Base-by-base conservation (phyloP, 2,888 invertebrate genomes). In the Noctua janthina region DNA sequence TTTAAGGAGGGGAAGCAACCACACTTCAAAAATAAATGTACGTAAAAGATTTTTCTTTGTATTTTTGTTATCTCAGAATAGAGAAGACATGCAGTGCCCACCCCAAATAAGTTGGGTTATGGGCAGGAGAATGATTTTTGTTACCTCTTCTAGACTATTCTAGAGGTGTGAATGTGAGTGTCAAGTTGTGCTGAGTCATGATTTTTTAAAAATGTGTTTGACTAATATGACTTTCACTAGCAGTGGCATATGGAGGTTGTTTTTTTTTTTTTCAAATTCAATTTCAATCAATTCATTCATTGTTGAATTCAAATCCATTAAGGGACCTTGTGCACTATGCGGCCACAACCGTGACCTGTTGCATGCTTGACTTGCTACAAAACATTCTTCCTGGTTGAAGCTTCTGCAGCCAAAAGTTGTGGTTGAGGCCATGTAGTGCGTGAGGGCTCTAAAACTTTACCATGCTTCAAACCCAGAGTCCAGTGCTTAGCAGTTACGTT, bases 1-100 rank as follows among this genome's bases (percentile, higher is more conserved):
- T 96, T 98, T 62, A 97, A 97, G 81, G 97, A 97, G 87, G 99
- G 99, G 64, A 97, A 97, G 90, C 98, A 97, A 82, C 98, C 98
- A 6, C 97, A 97, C 83, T 99, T 98, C 91, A 96, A 94, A 88
- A 96, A 96, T 89, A 97, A 96, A 93, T 96, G 96, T 76, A 59
- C 49, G 76, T 68, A 15, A 1, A 11, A 11, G 20, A 64, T 66
- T 66, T 59, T 66, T 66, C 20, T 66, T 66, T 66, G 20, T 66
- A 66, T 39, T 66, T 66, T 39, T 39, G 66, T 0, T 10, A 35
- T 10, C 35, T 35, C 39, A 39, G 5, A 39, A 39, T 39, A 39
- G 39, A 39, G 39, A 39, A 39, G 35, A 35, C 35, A 35, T 35
- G 35, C 35, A 35, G 35, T 35, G 35, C 35, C 35, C 2, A 35